Evolutionary conservation across 2,888 invertebrate species (phyloP).

Genomic region (Ophioninae sp.): DNA sequence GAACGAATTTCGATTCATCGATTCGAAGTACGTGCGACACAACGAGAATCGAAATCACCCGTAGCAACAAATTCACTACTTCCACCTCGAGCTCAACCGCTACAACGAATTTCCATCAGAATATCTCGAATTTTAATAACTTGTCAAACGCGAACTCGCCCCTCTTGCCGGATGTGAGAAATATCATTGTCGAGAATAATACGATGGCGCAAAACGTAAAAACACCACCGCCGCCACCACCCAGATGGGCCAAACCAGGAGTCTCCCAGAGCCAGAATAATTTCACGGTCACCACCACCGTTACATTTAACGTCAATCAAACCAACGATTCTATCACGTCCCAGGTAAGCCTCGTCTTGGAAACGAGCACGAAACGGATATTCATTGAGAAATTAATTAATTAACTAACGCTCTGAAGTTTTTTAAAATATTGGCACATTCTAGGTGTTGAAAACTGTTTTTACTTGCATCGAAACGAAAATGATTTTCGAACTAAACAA

Average conservation of each 20-base stretch:
- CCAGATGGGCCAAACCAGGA: constrained; percentile 92
- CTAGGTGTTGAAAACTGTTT: too few relatives aligned
- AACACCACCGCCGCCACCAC: constrained; percentile 92
- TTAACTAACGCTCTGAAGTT: too few relatives aligned
- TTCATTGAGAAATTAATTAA: too few relatives aligned
- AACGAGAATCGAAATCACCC: constrained; percentile 70
- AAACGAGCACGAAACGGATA: too few relatives aligned
- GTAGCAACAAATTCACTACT: constrained; percentile 74
- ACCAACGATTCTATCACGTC: constrained; percentile 64
- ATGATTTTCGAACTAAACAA: too few relatives aligned
- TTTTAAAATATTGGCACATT: too few relatives aligned
- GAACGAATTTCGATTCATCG: constrained; percentile 63
- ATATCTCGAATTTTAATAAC: constrained; percentile 73
- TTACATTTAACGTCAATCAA: constrained; percentile 89
- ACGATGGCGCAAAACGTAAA: constrained; percentile 71
- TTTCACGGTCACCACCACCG: constrained; percentile 93
- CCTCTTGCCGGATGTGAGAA: constrained; percentile 70
- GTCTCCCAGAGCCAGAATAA: constrained; percentile 84
- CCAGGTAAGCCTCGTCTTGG: constrained; percentile 63
- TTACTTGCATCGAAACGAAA: too few relatives aligned
- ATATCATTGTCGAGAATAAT: constrained; percentile 69
- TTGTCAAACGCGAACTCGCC: constrained; percentile 72
- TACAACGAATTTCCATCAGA: constrained; percentile 75
- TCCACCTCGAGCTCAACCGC: constrained; percentile 67
- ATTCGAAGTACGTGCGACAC: constrained; percentile 62